Percentiles rank a stretch among this genome's conserved stretches.
phyloP scores from a whole-genome alignment of 2,113 vertebrate genomes.

The Cyrtonyx montezumae region DNA sequence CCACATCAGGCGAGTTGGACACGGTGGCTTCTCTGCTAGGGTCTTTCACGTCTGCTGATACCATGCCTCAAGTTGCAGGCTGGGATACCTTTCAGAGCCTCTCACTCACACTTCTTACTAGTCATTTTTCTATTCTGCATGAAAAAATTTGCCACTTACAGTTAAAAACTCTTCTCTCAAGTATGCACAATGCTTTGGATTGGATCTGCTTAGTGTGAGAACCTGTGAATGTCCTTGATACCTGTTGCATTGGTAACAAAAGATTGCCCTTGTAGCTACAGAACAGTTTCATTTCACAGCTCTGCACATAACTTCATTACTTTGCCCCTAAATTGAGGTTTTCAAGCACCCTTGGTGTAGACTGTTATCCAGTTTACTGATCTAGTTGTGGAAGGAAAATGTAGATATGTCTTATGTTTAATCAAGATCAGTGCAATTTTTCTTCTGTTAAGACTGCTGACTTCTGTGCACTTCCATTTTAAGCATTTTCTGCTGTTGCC shows the following conservation, averaged over 20 bases:
- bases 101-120: accelerated
- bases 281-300: not conserved
- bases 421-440: not conserved
- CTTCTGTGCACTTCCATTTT: not conserved
- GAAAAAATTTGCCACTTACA: not conserved
- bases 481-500: not conserved
- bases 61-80: not conserved
- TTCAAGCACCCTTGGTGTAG: not conserved
- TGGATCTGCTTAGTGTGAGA: not conserved
- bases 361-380: not conserved
- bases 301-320: not conserved
- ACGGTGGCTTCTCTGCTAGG: not conserved
- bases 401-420: accelerated
- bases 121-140: not conserved
- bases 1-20: not conserved
- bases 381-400: not conserved
- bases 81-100: not conserved
- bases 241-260: not conserved
- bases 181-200: not conserved
- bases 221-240: not conserved
- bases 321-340: not conserved
- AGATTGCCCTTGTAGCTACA: not conserved
- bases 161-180: not conserved
- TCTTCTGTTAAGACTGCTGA: not conserved
- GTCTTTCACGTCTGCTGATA: not conserved